Evolutionary conservation across 2,888 invertebrate species (phyloP).

Genomic region (Charanyca ferruginea): DNA sequence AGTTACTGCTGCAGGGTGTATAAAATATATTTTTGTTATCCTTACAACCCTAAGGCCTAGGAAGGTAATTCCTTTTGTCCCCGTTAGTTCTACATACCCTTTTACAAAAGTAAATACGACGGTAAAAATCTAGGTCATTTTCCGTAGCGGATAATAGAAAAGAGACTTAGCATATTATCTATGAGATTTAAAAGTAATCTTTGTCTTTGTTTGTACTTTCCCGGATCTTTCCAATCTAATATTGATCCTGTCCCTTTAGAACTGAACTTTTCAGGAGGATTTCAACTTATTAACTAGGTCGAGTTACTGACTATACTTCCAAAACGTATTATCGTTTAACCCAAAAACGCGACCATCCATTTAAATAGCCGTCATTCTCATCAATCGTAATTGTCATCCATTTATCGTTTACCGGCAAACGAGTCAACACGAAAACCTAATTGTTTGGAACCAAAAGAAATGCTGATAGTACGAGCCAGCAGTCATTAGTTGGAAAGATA

Average conservation of each 20-base stretch:
- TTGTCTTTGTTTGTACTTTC: neutral
- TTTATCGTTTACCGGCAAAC: conserved; percentile 48
- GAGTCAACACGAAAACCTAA: conserved; percentile 56
- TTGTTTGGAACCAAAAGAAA: conserved; percentile 54
- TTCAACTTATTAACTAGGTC: conserved; percentile 7
- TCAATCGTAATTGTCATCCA: conserved; percentile 55
- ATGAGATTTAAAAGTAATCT: conserved; percentile 13
- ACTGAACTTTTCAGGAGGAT: neutral
- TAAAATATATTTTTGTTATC: neutral
- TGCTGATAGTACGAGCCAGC: conserved; percentile 51
- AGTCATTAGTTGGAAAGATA: conserved; percentile 51
- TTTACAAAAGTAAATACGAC: conserved; percentile 36
- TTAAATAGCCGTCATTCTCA: conserved; percentile 45
- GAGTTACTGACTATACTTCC: neutral
- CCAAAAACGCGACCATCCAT: conserved; percentile 35
- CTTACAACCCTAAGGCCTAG: conserved; percentile 34
- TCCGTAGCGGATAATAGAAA: conserved; percentile 24
- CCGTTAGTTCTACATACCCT: conserved; percentile 62
- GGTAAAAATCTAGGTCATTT: conserved; percentile 40
- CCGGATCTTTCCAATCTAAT: neutral
- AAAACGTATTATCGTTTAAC: conserved; percentile 23
- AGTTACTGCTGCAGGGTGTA: neutral
- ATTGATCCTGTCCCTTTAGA: neutral
- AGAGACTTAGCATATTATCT: neutral
- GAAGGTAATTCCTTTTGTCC: conserved; percentile 22